Conservation (phyloP, 2,113 vertebrate species). For the Agapornis roseicollis region DNA sequence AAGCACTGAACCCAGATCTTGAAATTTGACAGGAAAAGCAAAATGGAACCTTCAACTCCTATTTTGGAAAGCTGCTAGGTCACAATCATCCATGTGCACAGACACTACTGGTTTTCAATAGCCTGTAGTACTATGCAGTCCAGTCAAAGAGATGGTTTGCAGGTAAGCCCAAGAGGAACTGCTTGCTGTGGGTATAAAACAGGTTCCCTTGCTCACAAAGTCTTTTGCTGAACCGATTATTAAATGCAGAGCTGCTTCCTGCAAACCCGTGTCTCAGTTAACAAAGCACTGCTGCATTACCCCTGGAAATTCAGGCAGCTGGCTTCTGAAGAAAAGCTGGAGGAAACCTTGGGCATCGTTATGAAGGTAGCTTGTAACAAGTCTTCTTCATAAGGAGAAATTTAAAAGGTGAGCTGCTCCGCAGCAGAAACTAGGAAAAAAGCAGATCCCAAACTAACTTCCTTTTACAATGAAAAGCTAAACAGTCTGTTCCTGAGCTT, state of each 20-base stretch:
- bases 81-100: neutral
- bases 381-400: neutral
- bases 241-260: neutral
- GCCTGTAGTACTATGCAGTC: accelerated
- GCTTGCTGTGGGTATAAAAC: neutral
- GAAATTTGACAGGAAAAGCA: neutral
- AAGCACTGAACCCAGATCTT: neutral
- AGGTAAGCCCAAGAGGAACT: neutral
- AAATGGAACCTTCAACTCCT: neutral
- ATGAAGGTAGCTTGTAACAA: neutral
- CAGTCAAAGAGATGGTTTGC: neutral
- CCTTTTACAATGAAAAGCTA: neutral
- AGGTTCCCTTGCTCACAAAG: neutral
- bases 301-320: neutral
- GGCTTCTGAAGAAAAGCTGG: neutral
- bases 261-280: neutral
- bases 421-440: neutral
- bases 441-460: neutral
- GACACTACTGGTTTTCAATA: neutral
- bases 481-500: neutral
- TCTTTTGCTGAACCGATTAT: neutral
- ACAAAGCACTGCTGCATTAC: neutral
- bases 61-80: neutral
- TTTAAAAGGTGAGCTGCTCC: neutral
- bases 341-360: neutral